Evolutionary conservation across 2,888 invertebrate species (phyloP).

Genomic region (Lutraria lutraria): DNA sequence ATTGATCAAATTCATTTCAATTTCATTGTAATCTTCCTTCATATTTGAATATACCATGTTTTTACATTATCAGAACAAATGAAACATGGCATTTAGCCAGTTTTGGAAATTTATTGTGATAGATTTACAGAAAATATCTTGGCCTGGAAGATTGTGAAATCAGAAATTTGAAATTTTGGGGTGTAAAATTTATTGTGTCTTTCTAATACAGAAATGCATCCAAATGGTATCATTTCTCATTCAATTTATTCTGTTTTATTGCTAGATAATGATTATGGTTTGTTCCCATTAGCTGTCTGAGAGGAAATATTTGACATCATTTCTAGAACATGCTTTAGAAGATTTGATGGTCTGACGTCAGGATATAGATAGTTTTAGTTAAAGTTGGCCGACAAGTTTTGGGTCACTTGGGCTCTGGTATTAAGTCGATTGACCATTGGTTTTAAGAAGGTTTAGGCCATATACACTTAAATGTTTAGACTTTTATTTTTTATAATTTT

Average conservation of each 20-base stretch:
- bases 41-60: conserved; percentile 2
- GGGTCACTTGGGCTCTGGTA: too few relatives aligned
- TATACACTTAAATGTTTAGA: too few relatives aligned
- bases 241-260: neutral
- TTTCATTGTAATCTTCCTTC: neutral
- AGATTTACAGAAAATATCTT: neutral
- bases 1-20: neutral
- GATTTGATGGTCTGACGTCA: too few relatives aligned
- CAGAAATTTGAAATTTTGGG: neutral
- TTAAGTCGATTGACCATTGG: too few relatives aligned
- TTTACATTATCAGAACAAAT: neutral
- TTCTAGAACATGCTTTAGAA: too few relatives aligned
- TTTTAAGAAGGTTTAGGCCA: too few relatives aligned
- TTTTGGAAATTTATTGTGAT: neutral
- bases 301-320: neutral
- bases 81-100: neutral
- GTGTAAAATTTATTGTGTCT: conserved; percentile 16
- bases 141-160: neutral
- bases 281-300: neutral
- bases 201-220: neutral
- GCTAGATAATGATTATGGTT: neutral
- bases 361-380: too few relatives aligned
- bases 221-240: neutral
- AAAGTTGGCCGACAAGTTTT: too few relatives aligned
- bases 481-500: too few relatives aligned